These are phyloP conservation scores for Stomorhina lunata DNA, from an alignment of 2,888 invertebrate species.

Conservation along the genomic window DNA sequence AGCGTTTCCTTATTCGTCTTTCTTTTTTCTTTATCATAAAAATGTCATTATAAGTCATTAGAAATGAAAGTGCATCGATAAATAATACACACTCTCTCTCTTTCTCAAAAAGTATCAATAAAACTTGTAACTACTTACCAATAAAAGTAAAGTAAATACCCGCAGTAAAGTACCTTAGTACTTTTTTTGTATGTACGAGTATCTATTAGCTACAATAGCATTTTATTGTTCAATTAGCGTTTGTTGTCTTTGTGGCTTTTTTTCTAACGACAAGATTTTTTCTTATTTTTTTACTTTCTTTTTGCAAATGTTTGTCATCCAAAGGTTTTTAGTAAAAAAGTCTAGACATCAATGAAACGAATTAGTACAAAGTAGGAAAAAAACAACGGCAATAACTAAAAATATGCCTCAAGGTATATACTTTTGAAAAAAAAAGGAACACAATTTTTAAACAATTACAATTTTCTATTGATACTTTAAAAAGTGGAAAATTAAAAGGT, in stretches of 20 bases:
- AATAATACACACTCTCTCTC: too few relatives aligned
- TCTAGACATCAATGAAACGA: constrained; percentile 57
- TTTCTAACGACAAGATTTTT: constrained; percentile 25
- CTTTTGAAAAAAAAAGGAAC: neutral
- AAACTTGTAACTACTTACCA: neutral
- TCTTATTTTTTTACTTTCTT: neutral
- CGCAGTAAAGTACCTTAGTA: too few relatives aligned
- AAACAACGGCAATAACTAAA: neutral
- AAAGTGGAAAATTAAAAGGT: too few relatives aligned
- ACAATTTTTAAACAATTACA: too few relatives aligned
- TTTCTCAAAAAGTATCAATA: constrained; percentile 8
- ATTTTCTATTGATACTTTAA: too few relatives aligned
- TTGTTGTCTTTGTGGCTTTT: constrained; percentile 45
- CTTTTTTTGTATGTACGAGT: too few relatives aligned
- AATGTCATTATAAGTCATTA: constrained; percentile 40
- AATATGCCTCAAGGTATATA: neutral
- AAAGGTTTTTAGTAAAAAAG: constrained; percentile 22
- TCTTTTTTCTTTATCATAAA: neutral
- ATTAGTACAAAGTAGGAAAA: constrained; percentile 19
- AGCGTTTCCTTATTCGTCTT: neutral
- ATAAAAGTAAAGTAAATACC: neutral
- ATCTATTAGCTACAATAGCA: constrained; percentile 20
- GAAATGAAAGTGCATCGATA: constrained; percentile 27
- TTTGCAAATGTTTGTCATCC: neutral
- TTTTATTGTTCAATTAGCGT: constrained; percentile 58